A percentile compares a stretch with the other conserved stretches of the same genome.
These are phyloP conservation scores for Oenanthe oenanthe DNA, from an alignment of 2,113 vertebrate species.

Conservation along the genomic window DNA sequence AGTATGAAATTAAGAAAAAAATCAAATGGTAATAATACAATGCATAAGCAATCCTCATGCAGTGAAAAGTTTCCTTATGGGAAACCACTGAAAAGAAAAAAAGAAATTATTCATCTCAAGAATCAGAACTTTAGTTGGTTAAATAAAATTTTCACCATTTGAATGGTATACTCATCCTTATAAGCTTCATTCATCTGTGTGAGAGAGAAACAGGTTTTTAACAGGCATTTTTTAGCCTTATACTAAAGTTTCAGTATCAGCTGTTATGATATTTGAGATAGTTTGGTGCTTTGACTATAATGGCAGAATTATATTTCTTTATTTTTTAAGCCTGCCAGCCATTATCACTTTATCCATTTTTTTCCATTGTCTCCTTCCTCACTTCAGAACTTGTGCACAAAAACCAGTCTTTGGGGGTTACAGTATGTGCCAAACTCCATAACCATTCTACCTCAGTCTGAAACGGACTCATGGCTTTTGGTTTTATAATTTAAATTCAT, in stretches of 20 bases:
- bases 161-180: neutral
- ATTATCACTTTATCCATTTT: neutral
- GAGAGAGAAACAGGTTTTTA: neutral
- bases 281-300: neutral
- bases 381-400: neutral
- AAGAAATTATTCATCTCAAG: neutral
- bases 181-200: neutral
- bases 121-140: neutral
- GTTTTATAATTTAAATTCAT: neutral
- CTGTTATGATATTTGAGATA: neutral
- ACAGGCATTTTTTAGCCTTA: neutral
- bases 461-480: neutral
- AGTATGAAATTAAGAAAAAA: neutral
- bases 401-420: neutral
- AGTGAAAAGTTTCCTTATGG: neutral
- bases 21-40: neutral
- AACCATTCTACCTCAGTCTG: neutral
- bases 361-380: neutral
- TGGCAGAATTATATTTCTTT: neutral
- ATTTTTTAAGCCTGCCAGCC: neutral
- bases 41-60: neutral
- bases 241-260: neutral
- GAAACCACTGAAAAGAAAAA: neutral
- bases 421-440: neutral
- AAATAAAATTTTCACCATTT: neutral